Percentiles rank a stretch among this genome's conserved stretches.
Conservation (phyloP, 2,888 invertebrate species). For the Octonoba sinensis region DNA sequence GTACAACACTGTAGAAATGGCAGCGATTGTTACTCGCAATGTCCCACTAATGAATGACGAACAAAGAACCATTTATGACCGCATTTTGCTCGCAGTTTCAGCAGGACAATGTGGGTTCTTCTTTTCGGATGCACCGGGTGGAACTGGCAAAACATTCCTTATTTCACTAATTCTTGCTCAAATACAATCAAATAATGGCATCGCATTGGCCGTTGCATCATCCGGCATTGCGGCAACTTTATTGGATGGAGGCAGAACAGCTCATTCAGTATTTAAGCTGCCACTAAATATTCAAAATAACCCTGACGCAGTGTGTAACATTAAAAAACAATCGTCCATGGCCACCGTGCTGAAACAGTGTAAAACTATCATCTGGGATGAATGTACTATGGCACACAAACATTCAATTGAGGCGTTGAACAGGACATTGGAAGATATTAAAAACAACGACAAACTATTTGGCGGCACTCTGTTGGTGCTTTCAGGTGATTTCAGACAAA, state of each 20-base stretch:
- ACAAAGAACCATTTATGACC: no score
- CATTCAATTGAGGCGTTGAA: conserved; percentile 66
- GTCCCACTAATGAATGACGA: conserved; percentile 16
- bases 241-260: conserved; percentile 70
- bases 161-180: conserved; percentile 70
- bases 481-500: conserved; percentile 66
- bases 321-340: conserved; percentile 28
- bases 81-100: no score
- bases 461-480: no score
- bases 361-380: conserved; percentile 21
- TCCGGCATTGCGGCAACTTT: conserved; percentile 69
- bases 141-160: conserved; percentile 72
- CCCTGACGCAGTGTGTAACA: conserved; percentile 38
- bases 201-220: conserved; percentile 70
- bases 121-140: conserved; percentile 71
- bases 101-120: no score
- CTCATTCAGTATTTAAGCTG: conserved; percentile 71
- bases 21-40: conserved; percentile 23
- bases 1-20: conserved; percentile 20
- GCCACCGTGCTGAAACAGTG: conserved; percentile 54
- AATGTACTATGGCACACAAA: conserved; percentile 25
- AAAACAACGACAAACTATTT: no score
- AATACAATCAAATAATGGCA: conserved; percentile 68
- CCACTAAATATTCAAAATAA: conserved; percentile 68
- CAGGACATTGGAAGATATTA: no score